Conservation (phyloP, 2,113 vertebrate genomes). For the Monarcha castaneiventris region DNA sequence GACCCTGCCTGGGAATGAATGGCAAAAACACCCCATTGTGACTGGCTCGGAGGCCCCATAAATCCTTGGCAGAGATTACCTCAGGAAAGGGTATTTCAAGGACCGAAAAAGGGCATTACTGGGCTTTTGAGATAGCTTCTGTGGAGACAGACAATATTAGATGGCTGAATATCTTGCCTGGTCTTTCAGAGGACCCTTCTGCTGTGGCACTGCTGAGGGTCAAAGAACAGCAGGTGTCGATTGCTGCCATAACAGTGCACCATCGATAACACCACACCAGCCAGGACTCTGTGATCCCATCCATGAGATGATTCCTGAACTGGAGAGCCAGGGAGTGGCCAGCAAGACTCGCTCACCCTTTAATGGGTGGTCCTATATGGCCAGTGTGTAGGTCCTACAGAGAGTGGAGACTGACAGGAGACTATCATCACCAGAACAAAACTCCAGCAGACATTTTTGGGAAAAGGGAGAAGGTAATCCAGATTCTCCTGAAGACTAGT, state of each 20-base stretch:
- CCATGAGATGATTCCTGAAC: neutral
- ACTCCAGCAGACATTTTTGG: neutral
- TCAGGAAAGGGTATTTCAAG: neutral
- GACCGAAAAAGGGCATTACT: neutral
- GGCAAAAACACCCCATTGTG: neutral
- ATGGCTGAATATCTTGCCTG: neutral
- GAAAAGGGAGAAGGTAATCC: neutral
- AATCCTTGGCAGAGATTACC: neutral
- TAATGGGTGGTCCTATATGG: no score
- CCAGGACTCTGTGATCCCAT: neutral
- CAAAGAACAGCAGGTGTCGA: neutral
- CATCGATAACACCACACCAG: accelerated
- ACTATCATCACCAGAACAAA: neutral
- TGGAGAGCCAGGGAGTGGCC: neutral
- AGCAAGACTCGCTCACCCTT: accelerated
- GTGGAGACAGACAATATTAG: neutral
- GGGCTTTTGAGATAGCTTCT: neutral
- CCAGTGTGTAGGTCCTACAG: neutral
- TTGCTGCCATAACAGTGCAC: neutral
- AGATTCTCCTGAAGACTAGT: neutral
- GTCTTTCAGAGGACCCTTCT: neutral
- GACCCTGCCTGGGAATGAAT: neutral
- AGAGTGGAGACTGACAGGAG: neutral
- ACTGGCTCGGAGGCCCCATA: neutral
- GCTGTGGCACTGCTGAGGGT: neutral